Conservation (phyloP, 1,140 invertebrate genomes). For the Drosophila elegans region DNA sequence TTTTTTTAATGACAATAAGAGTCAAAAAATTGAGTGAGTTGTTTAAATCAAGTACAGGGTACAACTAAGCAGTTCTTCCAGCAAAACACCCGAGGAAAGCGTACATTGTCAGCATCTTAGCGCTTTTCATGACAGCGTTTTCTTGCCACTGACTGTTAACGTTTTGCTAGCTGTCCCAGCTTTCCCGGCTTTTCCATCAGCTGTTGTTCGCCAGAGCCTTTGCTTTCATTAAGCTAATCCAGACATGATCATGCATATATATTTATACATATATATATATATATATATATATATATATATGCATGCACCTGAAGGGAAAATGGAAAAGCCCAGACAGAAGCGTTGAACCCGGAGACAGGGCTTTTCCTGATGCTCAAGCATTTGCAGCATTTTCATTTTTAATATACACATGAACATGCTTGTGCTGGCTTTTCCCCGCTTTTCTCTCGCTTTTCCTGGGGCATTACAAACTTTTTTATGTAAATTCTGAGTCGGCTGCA, state of each 20-base stretch:
- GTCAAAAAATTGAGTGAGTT: no score
- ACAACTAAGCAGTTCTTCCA: background rate
- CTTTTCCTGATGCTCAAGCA: conserved; percentile 7
- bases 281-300: background rate
- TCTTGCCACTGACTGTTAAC: conserved; percentile 37
- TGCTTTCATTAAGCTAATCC: conserved; percentile 82
- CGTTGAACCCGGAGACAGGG: conserved; percentile 25
- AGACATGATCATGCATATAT: conserved; percentile 83
- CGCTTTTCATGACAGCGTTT: conserved; percentile 52
- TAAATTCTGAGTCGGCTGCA: conserved; percentile 60
- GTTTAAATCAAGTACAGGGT: background rate
- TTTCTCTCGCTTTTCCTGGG: background rate
- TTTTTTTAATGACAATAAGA: no score
- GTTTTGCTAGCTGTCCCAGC: conserved; percentile 27
- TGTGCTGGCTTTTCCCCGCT: conserved; percentile 8
- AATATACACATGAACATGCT: conserved; percentile 42
- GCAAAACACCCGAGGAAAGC: background rate
- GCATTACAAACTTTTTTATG: conserved; percentile 77
- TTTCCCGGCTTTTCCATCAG: conserved; percentile 41
- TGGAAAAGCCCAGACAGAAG: conserved; percentile 12
- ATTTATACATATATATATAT: conserved; percentile 3
- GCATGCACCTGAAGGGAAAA: background rate
- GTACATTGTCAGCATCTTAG: conserved; percentile 56
- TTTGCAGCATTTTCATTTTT: conserved; percentile 29
- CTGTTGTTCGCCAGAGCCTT: conserved; percentile 45